Base-by-base conservation (phyloP, 2,888 invertebrate genomes). In the Auanema freiburgensis region DNA sequence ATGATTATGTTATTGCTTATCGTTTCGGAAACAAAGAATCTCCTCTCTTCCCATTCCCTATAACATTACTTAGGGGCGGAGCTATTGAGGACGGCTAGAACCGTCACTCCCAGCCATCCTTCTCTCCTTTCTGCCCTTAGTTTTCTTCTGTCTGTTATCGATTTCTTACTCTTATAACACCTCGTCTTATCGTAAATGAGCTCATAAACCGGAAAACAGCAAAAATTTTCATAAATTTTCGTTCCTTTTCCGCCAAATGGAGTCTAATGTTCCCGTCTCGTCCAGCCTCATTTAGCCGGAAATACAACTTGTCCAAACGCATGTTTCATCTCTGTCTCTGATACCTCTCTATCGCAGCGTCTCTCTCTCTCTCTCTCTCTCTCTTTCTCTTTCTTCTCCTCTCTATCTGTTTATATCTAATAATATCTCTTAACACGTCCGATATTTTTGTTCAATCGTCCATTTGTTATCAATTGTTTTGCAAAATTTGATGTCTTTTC, bases 291-390 rank as follows among this genome's bases (percentile, higher is more conserved):
- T 18, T 46, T 18, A 18, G 16, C 21, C 16, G 21, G 16, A 46
- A 46, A 46, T 46, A 46, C 21, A 46, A 46, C 16, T 46, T 46
- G 21, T 46, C 46, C 21, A 46, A 18, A 18, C 16, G 46, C 46
- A 46, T 18, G 16, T 21, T 18, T 46, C 21, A 46, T 46, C 16
- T 21, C 23, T 23, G 5, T 52, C 52, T 24, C 16, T 23, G 24
- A n/a, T 52, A 18, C 24, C 52, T 21, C 52, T 23, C 16, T 23
- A 18, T 52, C 11, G 11, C 50, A 16, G 12, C 18, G 11, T 50
- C 10, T 10, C 50, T 50, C 50, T 50, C 16, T 50, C 50, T 50
- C 50, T 16, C 50, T 50, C 52, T 21, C 52, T 4, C 52, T 52
- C 18, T 23, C 52, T 23, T 18, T 52, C 52, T 52, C 52, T 52